phyloP scores from a whole-genome alignment of 1,140 invertebrate species.

The Eurosta solidaginis region DNA sequence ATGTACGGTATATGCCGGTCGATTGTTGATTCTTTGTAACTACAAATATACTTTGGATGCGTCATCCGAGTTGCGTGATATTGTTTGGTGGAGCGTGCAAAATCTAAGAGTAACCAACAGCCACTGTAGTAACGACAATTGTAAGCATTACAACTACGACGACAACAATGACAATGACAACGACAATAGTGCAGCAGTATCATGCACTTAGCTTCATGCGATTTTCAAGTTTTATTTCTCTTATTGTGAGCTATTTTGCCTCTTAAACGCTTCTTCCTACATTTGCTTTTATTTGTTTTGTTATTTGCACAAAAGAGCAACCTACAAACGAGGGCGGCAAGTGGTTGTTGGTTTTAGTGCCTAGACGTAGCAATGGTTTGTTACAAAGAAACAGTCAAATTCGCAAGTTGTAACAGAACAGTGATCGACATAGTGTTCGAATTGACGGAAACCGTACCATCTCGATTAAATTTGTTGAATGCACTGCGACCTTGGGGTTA shows the following conservation, averaged over 20 bases:
- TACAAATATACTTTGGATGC: not conserved
- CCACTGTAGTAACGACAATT: not conserved
- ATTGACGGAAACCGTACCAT: not conserved
- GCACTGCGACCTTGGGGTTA: too few species aligned
- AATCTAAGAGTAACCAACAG: not conserved
- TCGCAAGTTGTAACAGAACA: not conserved
- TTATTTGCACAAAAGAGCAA: constrained; percentile 15
- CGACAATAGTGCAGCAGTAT: constrained; percentile 8
- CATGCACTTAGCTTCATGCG: constrained; percentile 8
- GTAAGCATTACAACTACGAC: not conserved
- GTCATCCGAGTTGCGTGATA: not conserved
- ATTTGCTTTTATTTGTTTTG: not conserved
- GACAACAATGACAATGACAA: not conserved
- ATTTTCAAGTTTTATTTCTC: not conserved
- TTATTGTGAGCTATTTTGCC: too few species aligned
- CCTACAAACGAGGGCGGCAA: constrained; percentile 16
- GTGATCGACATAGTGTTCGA: not conserved
- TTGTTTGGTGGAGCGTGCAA: not conserved
- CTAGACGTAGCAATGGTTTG: not conserved
- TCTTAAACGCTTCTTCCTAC: not conserved
- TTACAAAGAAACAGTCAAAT: not conserved
- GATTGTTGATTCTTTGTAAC: not conserved
- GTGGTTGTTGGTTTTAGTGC: not conserved
- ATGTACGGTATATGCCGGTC: not conserved
- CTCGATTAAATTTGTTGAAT: too few species aligned